Percentiles rank a stretch among this genome's conserved stretches.
Evolutionary conservation across 2,888 invertebrate species (phyloP).

Genomic region (Agonopterix subpropinquella): DNA sequence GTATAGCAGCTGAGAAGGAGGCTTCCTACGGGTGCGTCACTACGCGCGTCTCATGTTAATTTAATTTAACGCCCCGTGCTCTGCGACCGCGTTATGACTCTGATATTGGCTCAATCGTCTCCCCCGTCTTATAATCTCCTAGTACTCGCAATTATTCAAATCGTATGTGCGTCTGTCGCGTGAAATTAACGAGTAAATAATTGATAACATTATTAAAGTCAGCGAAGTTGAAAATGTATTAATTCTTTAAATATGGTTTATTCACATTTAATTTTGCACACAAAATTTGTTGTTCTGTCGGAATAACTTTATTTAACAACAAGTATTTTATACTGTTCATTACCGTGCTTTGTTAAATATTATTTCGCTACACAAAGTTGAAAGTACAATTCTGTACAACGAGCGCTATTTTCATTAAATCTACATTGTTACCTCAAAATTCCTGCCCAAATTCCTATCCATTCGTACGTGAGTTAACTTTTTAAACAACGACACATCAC

Average conservation of each 20-base stretch:
- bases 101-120: slow-evolving; percentile 42
- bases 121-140: slow-evolving; percentile 23
- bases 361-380: no score
- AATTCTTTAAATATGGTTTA: no score
- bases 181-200: slow-evolving; percentile 15
- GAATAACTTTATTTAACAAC: no score
- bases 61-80: slow-evolving; percentile 46
- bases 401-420: slow-evolving; percentile 16
- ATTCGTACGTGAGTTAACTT: slow-evolving; percentile 7
- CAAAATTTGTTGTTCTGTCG: no score
- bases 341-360: no score
- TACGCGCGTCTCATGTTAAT: slow-evolving; percentile 55
- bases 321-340: no score
- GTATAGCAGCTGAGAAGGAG: slow-evolving; percentile 13
- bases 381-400: background rate
- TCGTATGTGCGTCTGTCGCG: slow-evolving; percentile 17
- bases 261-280: no score
- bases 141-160: slow-evolving; percentile 36
- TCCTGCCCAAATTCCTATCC: slow-evolving; percentile 13
- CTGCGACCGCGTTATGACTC: slow-evolving; percentile 30
- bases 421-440: slow-evolving; percentile 17
- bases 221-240: background rate
- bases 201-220: slow-evolving; percentile 10
- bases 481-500: slow-evolving; percentile 18
- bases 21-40: slow-evolving; percentile 31